These are phyloP conservation scores for Rhamphomyia laevipes DNA, from an alignment of 2,888 invertebrate genomes.

Conservation along the genomic window DNA sequence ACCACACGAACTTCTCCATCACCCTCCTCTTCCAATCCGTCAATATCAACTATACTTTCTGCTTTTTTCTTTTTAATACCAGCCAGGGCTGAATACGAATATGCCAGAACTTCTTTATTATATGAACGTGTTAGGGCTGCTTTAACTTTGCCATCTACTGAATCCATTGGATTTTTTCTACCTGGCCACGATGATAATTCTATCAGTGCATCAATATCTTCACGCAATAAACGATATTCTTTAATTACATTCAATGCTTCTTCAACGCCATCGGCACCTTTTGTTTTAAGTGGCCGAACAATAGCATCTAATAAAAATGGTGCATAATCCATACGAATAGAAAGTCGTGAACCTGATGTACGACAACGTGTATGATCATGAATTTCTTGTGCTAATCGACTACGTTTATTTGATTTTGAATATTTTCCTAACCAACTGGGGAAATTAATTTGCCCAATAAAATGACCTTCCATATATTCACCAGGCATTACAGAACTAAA, in stretches of 20 bases:
- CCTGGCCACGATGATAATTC: constrained; percentile 81
- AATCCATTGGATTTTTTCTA: constrained; percentile 60
- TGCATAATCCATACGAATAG: constrained; percentile 83
- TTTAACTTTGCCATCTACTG: constrained; percentile 75
- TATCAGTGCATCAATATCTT: constrained; percentile 80
- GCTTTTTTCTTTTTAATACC: constrained; percentile 49
- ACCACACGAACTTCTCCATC: constrained; percentile 29
- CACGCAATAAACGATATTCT: constrained; percentile 74
- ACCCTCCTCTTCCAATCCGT: constrained; percentile 36
- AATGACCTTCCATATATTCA: constrained; percentile 65
- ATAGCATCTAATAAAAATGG: constrained; percentile 63
- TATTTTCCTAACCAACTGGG: constrained; percentile 95
- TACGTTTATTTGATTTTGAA: constrained; percentile 70
- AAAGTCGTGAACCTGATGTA: constrained; percentile 67
- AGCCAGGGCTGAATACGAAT: constrained; percentile 62
- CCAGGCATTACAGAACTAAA: constrained; percentile 88
- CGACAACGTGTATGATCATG: constrained; percentile 76
- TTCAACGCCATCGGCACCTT: constrained; percentile 59
- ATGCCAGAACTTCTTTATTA: constrained; percentile 69
- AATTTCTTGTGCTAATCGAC: constrained; percentile 70
- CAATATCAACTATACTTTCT: constrained; percentile 33
- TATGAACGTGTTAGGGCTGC: constrained; percentile 86
- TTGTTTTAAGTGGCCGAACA: constrained; percentile 58
- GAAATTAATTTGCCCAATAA: constrained; percentile 73
- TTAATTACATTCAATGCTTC: constrained; percentile 62